Evolutionary conservation across 2,797 vertebrate genomes (phyloP).

Genomic region (Miichthys miiuy): DNA sequence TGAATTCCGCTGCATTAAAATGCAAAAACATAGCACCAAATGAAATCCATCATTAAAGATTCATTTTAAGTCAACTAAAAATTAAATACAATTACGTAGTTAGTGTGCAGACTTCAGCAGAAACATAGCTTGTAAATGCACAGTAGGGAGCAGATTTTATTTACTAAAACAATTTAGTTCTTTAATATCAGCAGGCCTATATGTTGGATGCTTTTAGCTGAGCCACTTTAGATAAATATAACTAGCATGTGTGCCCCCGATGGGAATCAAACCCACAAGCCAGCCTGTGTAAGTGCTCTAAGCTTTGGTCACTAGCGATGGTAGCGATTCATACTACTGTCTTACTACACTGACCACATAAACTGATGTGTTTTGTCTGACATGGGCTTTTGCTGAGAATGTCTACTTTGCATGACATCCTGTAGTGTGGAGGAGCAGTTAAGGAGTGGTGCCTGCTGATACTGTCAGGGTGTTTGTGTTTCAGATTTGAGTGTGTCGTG

Average conservation of each 20-base stretch:
- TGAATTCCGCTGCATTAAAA: background rate
- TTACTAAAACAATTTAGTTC: background rate
- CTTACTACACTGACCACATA: background rate
- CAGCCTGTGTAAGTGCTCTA: background rate
- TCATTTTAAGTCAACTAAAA: background rate
- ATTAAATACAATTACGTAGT: background rate
- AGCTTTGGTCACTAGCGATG: background rate
- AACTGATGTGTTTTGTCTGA: background rate
- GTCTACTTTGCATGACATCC: background rate
- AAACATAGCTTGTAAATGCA: background rate
- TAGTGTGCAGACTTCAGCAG: background rate
- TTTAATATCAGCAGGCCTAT: background rate
- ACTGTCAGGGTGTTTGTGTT: background rate
- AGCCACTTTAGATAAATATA: constrained; percentile 14
- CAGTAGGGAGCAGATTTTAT: background rate
- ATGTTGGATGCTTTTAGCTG: constrained; percentile 15
- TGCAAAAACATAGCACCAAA: background rate
- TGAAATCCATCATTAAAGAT: background rate
- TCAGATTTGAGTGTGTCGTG: constrained; percentile 11
- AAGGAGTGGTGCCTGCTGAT: background rate
- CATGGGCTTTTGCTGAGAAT: background rate
- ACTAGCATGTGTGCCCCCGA: background rate
- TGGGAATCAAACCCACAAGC: constrained; percentile 9
- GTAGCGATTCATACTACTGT: background rate
- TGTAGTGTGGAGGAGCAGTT: background rate